These are phyloP conservation scores for Brachypodius melanocephalos DNA, from an alignment of 2,113 vertebrate genomes.

Conservation along the genomic window DNA sequence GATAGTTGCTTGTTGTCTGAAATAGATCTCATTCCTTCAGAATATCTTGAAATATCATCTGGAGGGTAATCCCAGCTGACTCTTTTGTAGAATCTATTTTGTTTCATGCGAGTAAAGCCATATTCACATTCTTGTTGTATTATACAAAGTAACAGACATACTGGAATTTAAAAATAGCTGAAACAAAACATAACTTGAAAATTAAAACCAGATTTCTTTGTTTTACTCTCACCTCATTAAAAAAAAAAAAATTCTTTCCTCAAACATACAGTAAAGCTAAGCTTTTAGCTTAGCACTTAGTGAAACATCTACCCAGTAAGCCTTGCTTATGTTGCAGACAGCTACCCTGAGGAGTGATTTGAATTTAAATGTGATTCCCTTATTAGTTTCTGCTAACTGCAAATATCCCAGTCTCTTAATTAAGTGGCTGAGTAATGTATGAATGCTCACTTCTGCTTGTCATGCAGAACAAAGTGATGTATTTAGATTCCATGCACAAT, in stretches of 20 bases:
- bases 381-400: constrained; percentile 86
- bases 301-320: constrained; percentile 76
- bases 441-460: constrained; percentile 83
- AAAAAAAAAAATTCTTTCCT: constrained; percentile 50
- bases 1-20: constrained; percentile 5
- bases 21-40: constrained; percentile 1
- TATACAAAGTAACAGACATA: constrained; percentile 36
- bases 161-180: constrained; percentile 50
- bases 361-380: constrained; percentile 85
- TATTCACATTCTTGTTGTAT: constrained; percentile 52
- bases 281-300: constrained; percentile 75
- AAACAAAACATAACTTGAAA: constrained; percentile 50
- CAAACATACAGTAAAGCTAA: constrained; percentile 69
- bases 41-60: constrained; percentile 32
- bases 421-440: constrained; percentile 85
- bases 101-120: background rate
- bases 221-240: constrained; percentile 60
- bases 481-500: constrained; percentile 85
- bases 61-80: background rate
- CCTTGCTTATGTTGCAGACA: constrained; percentile 82
- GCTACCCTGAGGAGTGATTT: constrained; percentile 84
- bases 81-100: constrained; percentile 29
- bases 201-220: constrained; percentile 59
- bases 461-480: constrained; percentile 84
- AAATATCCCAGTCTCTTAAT: constrained; percentile 85